Base-by-base conservation (phyloP, 2,113 vertebrate species). In the Cinclus cinclus region DNA sequence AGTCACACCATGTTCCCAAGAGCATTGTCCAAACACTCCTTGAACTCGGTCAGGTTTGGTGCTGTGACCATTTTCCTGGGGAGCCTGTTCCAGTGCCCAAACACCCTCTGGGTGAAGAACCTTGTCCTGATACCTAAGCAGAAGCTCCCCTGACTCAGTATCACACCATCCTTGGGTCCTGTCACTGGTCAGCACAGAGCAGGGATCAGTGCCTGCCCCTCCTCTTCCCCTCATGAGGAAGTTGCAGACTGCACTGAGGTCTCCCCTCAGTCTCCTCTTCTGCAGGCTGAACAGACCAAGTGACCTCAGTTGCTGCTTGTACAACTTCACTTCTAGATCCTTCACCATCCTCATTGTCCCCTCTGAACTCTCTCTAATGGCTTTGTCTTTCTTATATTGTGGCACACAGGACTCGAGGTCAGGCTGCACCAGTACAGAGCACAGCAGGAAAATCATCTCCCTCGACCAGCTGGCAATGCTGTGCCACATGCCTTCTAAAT, bases 121-220 rank as follows among this genome's bases (percentile, higher is more conserved):
- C 3, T 75, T 25, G 21, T 53, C 16, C 17, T 46, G 35, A 31
- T 17, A n/a, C 6, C 8, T 24, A 52, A 22, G 25, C 3, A n/a
- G 14, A 52, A 17, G 11, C 7, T 52, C 5, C 10, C 23, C 39
- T 39, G 19, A 23, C 9, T 3, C 25, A 64, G 8, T 15, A 33
- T 15, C 33, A n/a, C 0, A 5, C 15, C 11, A 2, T 42, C 44
- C 44, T 65, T 1, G 1, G 23, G 12, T 44, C 33, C 6, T 58
- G 8, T 81, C 41, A 5, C 37, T 28, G 21, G 14, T 50, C 10
- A 14, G 10, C 19, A 24, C 4, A 74, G 27, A 19, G 2, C 1
- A 50, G 22, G 59, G 15, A 28, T 39, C 60, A 53, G 13, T 21
- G 23, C 13, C 44, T 67, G 69, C 1, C 5, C 15, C 8, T 73